Base-by-base conservation (phyloP, 1,140 invertebrate genomes). In the Coenobita brevimanus region DNA sequence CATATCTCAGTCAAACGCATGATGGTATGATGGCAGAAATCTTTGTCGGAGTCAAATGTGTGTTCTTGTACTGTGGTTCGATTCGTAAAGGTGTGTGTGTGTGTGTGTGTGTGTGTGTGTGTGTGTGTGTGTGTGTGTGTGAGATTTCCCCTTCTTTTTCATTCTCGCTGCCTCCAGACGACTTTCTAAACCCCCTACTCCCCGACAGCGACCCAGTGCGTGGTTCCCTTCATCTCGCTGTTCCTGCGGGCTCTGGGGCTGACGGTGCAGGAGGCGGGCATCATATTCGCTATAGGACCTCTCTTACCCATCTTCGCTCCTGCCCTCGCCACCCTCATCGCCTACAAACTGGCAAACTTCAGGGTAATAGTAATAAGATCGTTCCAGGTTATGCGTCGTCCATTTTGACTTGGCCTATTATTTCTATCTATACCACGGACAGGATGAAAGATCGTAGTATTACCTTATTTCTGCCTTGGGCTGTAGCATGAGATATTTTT, bases 151-250 rank as follows among this genome's bases (percentile, higher is more conserved):
- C 64, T 33, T 33, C 4, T 8, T 33, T 33, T 33, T 67, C 64
- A 6, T 33, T 67, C 30, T 33, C 64, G n/a, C n/a, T 6, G 21
- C 64, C n/a, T 33, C n/a, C 6, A 67, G 4, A 8, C n/a, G n/a
- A n/a, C 36, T 43, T 43, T 17, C 6, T 38, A 0, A 21, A 13
- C 24, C 27, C 2, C 43, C 3, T 1, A 24, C 43, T n/a, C 27
- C 46, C 62, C 46, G 1, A 10, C 89, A 90, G 86, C 82, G 3
- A 90, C 87, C 13, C 89, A 90, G 41, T 90, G 89, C 50, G 76
- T 90, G 43, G 78, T 76, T 0, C 89, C 89, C n/a, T 90, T 89
- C 82, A 85, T 81, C 6, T 82, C 89, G 2, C 60, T 89, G n/a
- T 43, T 87, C 3, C 30, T 87, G 50, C 27, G 76, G 46, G 75